Conservation (phyloP, 2,888 invertebrate species). For the Homarus gammarus region DNA sequence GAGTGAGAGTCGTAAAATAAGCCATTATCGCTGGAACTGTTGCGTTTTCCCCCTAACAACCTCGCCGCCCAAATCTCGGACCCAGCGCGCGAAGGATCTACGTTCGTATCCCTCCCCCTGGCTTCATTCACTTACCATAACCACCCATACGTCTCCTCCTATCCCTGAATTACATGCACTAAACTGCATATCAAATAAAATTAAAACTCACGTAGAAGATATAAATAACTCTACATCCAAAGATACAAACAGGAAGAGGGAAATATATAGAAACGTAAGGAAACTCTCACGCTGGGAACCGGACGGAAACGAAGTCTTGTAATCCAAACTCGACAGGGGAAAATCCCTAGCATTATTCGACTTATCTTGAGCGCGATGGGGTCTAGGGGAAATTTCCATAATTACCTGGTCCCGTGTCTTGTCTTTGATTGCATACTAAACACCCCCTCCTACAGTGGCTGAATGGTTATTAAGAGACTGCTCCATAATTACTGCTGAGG, state of each 20-base stretch:
- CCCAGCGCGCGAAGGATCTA: constrained; percentile 1
- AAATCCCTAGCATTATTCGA: constrained; percentile 45
- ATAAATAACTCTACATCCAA: too few relatives aligned
- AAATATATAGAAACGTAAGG: not conserved
- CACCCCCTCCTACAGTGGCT: constrained; percentile 23
- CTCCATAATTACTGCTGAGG: constrained; percentile 29
- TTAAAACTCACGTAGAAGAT: not conserved
- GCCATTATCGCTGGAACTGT: constrained; percentile 46
- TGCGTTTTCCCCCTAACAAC: constrained; percentile 44
- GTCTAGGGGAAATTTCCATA: constrained; percentile 49
- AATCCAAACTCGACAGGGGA: constrained; percentile 47
- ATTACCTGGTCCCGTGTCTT: constrained; percentile 34
- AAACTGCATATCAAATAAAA: not conserved
- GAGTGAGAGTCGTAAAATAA: constrained; percentile 33
- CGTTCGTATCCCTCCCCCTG: not conserved
- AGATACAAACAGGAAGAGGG: too few relatives aligned
- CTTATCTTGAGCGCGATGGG: constrained; percentile 40
- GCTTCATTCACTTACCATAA: not conserved
- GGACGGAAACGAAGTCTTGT: constrained; percentile 35
- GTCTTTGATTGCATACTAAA: constrained; percentile 41
- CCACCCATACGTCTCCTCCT: not conserved
- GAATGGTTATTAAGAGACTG: constrained; percentile 47
- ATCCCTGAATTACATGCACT: not conserved
- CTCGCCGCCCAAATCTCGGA: constrained; percentile 28
- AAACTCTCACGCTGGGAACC: not conserved